Evolutionary conservation across 2,113 vertebrate species (phyloP).

Genomic region (Dipodomys spectabilis): DNA sequence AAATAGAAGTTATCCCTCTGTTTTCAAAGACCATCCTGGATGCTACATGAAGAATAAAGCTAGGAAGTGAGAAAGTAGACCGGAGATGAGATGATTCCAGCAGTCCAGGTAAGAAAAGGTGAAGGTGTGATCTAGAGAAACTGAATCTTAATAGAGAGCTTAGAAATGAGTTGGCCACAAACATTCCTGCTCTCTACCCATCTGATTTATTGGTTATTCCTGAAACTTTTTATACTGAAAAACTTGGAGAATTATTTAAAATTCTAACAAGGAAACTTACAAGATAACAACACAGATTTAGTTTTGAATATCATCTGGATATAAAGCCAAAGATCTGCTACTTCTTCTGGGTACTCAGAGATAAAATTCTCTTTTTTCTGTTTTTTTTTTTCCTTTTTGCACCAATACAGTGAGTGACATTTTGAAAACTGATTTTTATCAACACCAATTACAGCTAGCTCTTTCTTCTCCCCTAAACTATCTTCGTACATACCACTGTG

Average conservation of each 20-base stretch:
- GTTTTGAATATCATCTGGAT: neutral
- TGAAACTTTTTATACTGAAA: neutral
- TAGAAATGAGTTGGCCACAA: neutral
- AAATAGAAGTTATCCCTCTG: neutral
- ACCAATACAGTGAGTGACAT: slow-evolving; percentile 7
- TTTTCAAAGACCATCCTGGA: neutral
- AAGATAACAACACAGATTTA: neutral
- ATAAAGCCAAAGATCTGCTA: neutral
- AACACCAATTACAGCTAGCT: neutral
- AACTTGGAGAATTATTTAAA: neutral
- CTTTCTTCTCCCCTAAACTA: neutral
- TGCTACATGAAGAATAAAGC: neutral
- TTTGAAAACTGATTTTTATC: slow-evolving; percentile 41
- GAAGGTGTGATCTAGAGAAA: neutral
- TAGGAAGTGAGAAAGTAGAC: neutral
- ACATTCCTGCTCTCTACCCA: neutral
- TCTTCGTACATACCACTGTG: neutral
- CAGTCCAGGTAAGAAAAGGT: neutral
- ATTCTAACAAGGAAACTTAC: neutral
- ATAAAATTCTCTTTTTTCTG: slow-evolving; percentile 20
- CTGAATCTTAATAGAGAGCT: neutral
- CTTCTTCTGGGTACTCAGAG: neutral
- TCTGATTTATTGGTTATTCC: neutral
- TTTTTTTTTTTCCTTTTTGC: neutral
- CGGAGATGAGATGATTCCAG: neutral